A percentile compares a stretch with the other conserved stretches of the same genome.
These are phyloP conservation scores for Mactromeris polynyma DNA, from an alignment of 2,888 invertebrate genomes.

Conservation along the genomic window DNA sequence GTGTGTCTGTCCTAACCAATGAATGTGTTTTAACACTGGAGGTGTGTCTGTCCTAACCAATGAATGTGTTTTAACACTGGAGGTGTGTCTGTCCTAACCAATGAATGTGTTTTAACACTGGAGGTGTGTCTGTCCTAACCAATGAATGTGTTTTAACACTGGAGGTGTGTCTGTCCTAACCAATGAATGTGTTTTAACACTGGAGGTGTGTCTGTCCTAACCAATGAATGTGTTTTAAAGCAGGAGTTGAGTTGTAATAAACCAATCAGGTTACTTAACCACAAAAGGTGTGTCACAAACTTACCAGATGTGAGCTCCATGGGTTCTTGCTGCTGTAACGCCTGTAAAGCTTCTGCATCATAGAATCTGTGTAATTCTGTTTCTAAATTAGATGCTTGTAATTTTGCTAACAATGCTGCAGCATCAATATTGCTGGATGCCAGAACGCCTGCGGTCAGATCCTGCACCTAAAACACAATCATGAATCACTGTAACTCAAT, in stretches of 20 bases:
- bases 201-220: neutral
- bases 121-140: too few relatives aligned
- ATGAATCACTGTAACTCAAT: too few relatives aligned
- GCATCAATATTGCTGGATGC: constrained; percentile 64
- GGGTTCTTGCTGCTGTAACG: constrained; percentile 65
- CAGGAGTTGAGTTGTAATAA: neutral
- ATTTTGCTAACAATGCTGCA: constrained; percentile 65
- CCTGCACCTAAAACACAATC: constrained; percentile 58
- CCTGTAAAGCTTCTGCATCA: constrained; percentile 58
- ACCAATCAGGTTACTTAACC: neutral
- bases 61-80: too few relatives aligned
- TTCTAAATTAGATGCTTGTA: constrained; percentile 56
- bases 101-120: too few relatives aligned
- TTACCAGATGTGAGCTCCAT: constrained; percentile 69
- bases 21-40: too few relatives aligned
- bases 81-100: too few relatives aligned
- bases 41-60: too few relatives aligned
- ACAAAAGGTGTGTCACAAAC: neutral
- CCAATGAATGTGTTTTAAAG: neutral
- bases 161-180: neutral
- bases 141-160: too few relatives aligned
- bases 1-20: too few relatives aligned
- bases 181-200: neutral
- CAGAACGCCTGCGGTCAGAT: constrained; percentile 62
- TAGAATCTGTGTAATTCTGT: constrained; percentile 66